phyloP scores from a whole-genome alignment of 23 tunicate genomes.

The Oikopleura dioica region DNA sequence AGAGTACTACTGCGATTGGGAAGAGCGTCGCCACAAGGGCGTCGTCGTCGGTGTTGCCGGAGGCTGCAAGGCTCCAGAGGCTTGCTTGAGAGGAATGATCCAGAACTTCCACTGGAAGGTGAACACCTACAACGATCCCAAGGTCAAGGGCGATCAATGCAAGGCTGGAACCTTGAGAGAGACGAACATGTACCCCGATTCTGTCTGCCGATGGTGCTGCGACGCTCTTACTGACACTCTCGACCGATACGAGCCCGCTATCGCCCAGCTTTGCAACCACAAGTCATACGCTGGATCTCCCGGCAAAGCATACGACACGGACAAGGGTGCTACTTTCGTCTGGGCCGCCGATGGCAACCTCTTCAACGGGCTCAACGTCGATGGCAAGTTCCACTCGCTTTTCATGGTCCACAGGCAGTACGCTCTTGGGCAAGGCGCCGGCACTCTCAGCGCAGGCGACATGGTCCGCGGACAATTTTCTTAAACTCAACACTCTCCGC shows the following conservation, averaged over 20 bases:
- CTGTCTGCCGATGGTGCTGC: background rate
- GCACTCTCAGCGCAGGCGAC: too few species aligned
- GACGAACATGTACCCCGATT: too few species aligned
- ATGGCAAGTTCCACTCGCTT: background rate
- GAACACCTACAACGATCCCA: background rate
- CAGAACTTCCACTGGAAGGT: background rate
- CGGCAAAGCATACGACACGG: too few species aligned
- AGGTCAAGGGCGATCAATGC: background rate
- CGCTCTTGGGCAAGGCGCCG: background rate
- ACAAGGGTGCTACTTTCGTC: too few species aligned
- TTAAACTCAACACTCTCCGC: too few species aligned
- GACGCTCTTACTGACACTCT: background rate
- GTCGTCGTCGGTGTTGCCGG: background rate
- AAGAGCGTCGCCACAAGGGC: background rate
- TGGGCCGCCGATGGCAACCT: background rate
- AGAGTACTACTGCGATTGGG: background rate
- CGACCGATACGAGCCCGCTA: background rate
- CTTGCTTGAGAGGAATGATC: background rate
- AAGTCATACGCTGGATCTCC: too few species aligned
- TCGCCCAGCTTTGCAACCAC: background rate
- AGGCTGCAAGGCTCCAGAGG: background rate
- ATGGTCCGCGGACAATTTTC: too few species aligned
- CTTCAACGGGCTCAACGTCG: background rate
- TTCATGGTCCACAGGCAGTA: background rate
- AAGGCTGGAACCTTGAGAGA: background rate